A percentile compares a stretch with the other conserved stretches of the same genome.
Conservation (phyloP, 2,113 vertebrate genomes). For the Pithys albifrons region DNA sequence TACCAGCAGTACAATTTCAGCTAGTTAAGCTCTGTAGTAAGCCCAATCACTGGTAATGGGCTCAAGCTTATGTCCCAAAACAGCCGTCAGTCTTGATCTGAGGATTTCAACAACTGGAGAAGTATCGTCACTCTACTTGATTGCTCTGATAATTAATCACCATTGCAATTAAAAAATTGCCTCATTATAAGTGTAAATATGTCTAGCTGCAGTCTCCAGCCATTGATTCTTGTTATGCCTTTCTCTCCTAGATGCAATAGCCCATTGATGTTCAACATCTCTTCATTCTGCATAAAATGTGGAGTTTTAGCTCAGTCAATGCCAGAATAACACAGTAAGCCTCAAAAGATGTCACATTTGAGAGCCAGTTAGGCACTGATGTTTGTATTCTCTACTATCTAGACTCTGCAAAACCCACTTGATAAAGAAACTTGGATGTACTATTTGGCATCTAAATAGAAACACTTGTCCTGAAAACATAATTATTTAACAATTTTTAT, state of each 20-base stretch:
- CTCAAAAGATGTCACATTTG: background rate
- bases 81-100: background rate
- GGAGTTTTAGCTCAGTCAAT: background rate
- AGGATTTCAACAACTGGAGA: background rate
- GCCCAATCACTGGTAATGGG: background rate
- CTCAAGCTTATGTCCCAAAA: background rate
- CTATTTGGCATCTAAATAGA: background rate
- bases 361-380: background rate
- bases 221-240: background rate
- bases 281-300: background rate
- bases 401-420: background rate
- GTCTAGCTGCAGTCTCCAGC: background rate
- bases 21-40: background rate
- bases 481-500: background rate
- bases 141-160: background rate
- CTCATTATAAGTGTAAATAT: background rate
- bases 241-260: background rate
- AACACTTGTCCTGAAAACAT: accelerated
- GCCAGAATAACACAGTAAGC: background rate
- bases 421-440: background rate
- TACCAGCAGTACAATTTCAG: background rate
- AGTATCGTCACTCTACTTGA: background rate
- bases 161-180: background rate
- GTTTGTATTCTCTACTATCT: background rate
- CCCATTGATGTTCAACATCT: background rate